phyloP scores from a whole-genome alignment of 2,888 invertebrate genomes.

The Apoda limacodes region DNA sequence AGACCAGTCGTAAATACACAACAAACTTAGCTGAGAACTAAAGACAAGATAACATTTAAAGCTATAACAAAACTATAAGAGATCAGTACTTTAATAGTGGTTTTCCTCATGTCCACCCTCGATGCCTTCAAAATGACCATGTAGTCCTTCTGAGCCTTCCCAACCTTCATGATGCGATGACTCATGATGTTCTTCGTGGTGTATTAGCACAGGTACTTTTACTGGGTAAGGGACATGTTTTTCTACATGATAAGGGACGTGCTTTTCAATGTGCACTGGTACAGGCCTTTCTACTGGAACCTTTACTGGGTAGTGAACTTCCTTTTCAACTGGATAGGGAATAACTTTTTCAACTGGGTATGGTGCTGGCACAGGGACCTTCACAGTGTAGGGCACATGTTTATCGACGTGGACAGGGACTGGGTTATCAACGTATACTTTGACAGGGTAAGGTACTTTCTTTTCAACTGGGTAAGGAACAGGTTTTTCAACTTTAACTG shows the following conservation, averaged over 20 bases:
- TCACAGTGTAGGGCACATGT: slow-evolving; percentile 80
- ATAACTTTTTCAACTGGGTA: slow-evolving; percentile 76
- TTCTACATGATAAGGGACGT: slow-evolving; percentile 75
- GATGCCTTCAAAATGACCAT: slow-evolving; percentile 24
- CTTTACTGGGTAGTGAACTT: slow-evolving; percentile 74
- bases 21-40: slow-evolving; percentile 46
- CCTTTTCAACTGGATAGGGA: slow-evolving; percentile 75
- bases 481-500: slow-evolving; percentile 78
- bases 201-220: slow-evolving; percentile 76
- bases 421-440: slow-evolving; percentile 75
- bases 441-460: slow-evolving; percentile 77
- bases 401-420: slow-evolving; percentile 82
- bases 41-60: slow-evolving; percentile 64
- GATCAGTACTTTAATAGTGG: slow-evolving; percentile 64
- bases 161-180: slow-evolving; percentile 25
- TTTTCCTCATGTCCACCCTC: slow-evolving; percentile 39
- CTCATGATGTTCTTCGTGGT: slow-evolving; percentile 55
- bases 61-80: slow-evolving; percentile 49
- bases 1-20: slow-evolving; percentile 38
- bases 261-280: slow-evolving; percentile 74
- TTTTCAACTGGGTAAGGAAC: slow-evolving; percentile 82
- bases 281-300: slow-evolving; percentile 71
- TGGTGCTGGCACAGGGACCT: slow-evolving; percentile 78
- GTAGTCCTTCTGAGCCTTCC: slow-evolving; percentile 13
- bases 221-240: slow-evolving; percentile 77